Percentiles rank a stretch among this genome's conserved stretches.
Evolutionary conservation across 2,888 invertebrate species (phyloP).

Genomic region (Dysmachus trigonus): DNA sequence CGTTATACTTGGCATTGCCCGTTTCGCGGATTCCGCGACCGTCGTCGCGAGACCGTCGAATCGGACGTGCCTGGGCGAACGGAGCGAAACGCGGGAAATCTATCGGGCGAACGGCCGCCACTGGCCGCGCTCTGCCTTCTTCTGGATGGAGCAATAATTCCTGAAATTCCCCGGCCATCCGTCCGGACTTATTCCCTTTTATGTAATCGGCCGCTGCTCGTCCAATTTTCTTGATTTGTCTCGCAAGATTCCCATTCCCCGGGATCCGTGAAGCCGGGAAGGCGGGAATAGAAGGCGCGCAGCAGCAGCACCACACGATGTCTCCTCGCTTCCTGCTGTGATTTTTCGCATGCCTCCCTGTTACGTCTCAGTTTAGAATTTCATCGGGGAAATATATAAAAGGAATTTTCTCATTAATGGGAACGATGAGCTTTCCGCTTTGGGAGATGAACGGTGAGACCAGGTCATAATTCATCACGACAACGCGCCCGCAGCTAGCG

Average conservation of each 20-base stretch:
- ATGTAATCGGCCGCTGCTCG: slow-evolving; percentile 23
- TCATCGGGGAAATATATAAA: slow-evolving; percentile 23
- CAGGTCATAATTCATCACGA: slow-evolving; percentile 20
- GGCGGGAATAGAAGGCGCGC: too few relatives aligned
- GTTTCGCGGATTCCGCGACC: neutral
- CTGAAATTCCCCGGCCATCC: slow-evolving; percentile 19
- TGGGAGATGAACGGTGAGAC: slow-evolving; percentile 20
- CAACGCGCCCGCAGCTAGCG: neutral
- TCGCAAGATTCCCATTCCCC: neutral
- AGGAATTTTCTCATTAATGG: slow-evolving; percentile 36
- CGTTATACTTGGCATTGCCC: slow-evolving; percentile 41
- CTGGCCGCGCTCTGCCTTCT: neutral
- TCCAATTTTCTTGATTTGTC: slow-evolving; percentile 39
- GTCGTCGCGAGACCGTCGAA: neutral
- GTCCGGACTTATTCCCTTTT: slow-evolving; percentile 36
- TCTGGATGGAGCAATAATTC: slow-evolving; percentile 20
- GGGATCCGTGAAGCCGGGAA: too few relatives aligned
- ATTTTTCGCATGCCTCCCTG: slow-evolving; percentile 25
- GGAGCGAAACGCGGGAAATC: slow-evolving; percentile 1
- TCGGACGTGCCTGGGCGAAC: neutral
- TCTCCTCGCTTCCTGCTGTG: slow-evolving; percentile 1
- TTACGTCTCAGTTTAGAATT: slow-evolving; percentile 27
- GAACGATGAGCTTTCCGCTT: slow-evolving; percentile 7
- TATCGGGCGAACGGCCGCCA: neutral
- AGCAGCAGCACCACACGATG: neutral